Evolutionary conservation across 2,888 invertebrate species (phyloP).

Genomic region (Nomada flava): DNA sequence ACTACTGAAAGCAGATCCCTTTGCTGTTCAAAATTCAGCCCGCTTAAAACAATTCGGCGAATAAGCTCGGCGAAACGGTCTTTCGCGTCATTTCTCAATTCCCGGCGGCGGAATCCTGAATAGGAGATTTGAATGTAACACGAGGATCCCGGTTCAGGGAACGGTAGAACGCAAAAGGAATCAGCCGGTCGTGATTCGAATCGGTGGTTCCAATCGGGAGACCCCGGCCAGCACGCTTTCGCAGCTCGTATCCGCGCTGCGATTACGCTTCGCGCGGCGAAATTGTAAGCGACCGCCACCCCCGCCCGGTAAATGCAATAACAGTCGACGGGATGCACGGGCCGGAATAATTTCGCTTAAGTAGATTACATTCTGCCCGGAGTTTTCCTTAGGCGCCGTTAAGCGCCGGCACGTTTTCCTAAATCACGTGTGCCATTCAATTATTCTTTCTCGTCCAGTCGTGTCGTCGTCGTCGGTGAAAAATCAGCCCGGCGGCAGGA

Average conservation of each 20-base stretch:
- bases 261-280: slow-evolving; percentile 1
- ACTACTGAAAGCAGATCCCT: no score
- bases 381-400: slow-evolving; percentile 35
- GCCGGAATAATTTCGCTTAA: slow-evolving; percentile 50
- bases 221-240: neutral
- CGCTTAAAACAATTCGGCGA: neutral
- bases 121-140: neutral
- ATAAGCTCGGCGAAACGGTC: no score
- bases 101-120: neutral
- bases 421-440: slow-evolving; percentile 43
- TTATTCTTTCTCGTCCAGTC: slow-evolving; percentile 2
- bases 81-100: neutral
- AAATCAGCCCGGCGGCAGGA: no score
- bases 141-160: neutral
- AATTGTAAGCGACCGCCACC: slow-evolving; percentile 21
- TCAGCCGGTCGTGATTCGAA: slow-evolving; percentile 9
- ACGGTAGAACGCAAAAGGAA: neutral
- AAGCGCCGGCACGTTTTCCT: slow-evolving; percentile 33
- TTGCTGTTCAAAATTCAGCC: no score
- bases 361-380: slow-evolving; percentile 45
- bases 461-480: no score
- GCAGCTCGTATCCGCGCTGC: neutral
- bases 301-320: slow-evolving; percentile 29
- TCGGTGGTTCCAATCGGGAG: neutral
- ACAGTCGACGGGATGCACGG: slow-evolving; percentile 29